Conservation (phyloP, 92 coral and sea anemone genomes). For the Parazoanthus swiftii region DNA sequence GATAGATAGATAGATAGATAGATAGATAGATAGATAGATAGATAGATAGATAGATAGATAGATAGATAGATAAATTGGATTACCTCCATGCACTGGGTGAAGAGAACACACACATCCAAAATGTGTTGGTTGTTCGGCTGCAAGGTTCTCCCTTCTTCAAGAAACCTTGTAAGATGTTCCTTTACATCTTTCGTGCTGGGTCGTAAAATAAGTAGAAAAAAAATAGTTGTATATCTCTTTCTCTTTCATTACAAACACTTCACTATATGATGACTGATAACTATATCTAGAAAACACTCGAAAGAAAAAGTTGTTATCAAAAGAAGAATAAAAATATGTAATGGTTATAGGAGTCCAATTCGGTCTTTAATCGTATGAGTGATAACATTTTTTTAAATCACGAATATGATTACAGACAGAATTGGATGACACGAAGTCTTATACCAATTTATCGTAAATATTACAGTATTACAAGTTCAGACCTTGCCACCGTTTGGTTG, state of each 20-base stretch:
- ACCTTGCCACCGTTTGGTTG: constrained; percentile 54
- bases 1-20: too few relatives aligned
- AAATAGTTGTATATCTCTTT: not conserved
- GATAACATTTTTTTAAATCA: too few relatives aligned
- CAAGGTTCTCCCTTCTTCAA: constrained; percentile 57
- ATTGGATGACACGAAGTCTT: too few relatives aligned
- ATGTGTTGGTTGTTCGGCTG: constrained; percentile 60
- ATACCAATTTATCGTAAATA: too few relatives aligned
- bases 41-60: too few relatives aligned
- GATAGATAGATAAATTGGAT: not conserved
- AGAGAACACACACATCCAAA: constrained; percentile 79
- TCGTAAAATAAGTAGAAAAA: not conserved
- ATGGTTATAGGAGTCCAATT: too few relatives aligned
- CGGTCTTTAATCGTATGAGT: too few relatives aligned
- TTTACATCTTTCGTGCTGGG: constrained; percentile 57
- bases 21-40: too few relatives aligned
- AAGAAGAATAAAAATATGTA: too few relatives aligned
- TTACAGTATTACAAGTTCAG: too few relatives aligned
- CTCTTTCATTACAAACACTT: not conserved
- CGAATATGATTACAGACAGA: too few relatives aligned
- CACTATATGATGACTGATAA: not conserved
- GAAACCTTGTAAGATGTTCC: constrained; percentile 62
- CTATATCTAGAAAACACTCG: not conserved
- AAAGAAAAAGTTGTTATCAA: too few relatives aligned
- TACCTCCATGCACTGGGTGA: constrained; percentile 91